Evolutionary conservation across 1,140 invertebrate genomes (phyloP).

Genomic region (Drosophila hydei): DNA sequence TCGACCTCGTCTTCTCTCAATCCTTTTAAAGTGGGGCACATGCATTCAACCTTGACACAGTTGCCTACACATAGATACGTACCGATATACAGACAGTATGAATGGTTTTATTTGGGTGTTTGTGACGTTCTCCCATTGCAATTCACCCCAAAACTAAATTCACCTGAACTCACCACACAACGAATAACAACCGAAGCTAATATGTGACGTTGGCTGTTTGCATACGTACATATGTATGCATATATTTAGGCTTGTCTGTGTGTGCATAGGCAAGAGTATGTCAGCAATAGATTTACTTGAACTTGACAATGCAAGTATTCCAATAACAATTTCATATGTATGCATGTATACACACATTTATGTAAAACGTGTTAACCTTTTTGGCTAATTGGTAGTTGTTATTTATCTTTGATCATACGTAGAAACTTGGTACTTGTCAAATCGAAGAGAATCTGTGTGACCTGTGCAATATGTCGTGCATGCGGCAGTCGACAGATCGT

Average conservation of each 20-base stretch:
- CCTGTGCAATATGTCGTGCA: no score
- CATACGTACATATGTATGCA: conserved; percentile 22
- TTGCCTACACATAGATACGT: conserved; percentile 16
- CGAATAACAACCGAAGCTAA: conserved; percentile 18
- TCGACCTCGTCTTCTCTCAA: conserved; percentile 19
- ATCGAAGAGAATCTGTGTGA: neutral
- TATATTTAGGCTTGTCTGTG: conserved; percentile 16
- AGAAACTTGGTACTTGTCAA: conserved; percentile 7
- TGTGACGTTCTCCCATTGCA: conserved; percentile 15
- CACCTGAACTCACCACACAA: conserved; percentile 27
- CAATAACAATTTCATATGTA: conserved; percentile 25
- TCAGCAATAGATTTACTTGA: conserved; percentile 71
- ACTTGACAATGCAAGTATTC: conserved; percentile 68
- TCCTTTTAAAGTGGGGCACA: conserved; percentile 70
- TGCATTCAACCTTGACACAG: conserved; percentile 76
- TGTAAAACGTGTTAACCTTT: conserved; percentile 38
- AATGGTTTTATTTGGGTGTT: conserved; percentile 17
- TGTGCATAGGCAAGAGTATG: conserved; percentile 11
- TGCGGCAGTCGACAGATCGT: conserved; percentile 14
- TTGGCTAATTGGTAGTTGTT: conserved; percentile 37
- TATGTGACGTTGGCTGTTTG: conserved; percentile 27
- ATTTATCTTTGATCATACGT: conserved; percentile 29
- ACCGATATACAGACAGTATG: conserved; percentile 13
- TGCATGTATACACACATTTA: conserved; percentile 14
- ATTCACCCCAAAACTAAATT: conserved; percentile 32